Evolutionary conservation across 1,140 invertebrate genomes (phyloP), one percentile per base, ranked within the genome.

Genomic region (Drosophila mojavensis): DNA sequence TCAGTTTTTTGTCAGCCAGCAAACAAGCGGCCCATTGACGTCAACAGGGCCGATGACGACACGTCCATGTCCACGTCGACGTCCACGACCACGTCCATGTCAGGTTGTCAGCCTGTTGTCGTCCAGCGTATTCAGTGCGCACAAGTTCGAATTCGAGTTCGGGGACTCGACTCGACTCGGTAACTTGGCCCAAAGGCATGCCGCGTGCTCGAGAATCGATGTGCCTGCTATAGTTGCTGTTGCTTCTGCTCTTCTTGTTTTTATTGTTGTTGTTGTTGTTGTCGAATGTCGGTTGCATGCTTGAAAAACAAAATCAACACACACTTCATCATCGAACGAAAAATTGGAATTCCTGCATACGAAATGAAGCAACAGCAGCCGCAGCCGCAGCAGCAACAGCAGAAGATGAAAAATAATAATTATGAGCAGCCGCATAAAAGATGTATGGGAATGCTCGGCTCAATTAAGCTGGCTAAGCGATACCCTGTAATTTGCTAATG

Each of bases 271-370:
- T 66, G 55, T 43, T 60, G 59, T 30, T 55, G 43, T 47, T 70
- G 59, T 59, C 69, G 72, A 71, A 63, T 71, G 69, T 67, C 70
- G 56, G 67, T 70, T 70, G 68, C 68, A 71, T 68, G 65, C 65
- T 69, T 69, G 58, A 81, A 76, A 77, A 82, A 77, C 83, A 81
- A 88, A 88, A 89, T 88, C 83, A 88, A 88, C 83, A 88, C 83
- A 88, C 83, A 88, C 83, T 89, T 89, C 77, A 89, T 65, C 63
- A 77, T 85, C 81, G 85, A 84, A 89, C 84, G 84, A 89, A 84
- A 89, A 89, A 89, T 90, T 90, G 85, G 84, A 89, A 89, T 89
- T 89, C 84, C 84, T 89, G 84, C 84, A 89, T 89, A 89, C 68
- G 81, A 89, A 89, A 89, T 89, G 84, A 89, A 73, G 84, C 69